Evolutionary conservation across 2,888 invertebrate genomes (phyloP), one percentile per base, ranked within the genome.

Genomic region (Eulithis testata): DNA sequence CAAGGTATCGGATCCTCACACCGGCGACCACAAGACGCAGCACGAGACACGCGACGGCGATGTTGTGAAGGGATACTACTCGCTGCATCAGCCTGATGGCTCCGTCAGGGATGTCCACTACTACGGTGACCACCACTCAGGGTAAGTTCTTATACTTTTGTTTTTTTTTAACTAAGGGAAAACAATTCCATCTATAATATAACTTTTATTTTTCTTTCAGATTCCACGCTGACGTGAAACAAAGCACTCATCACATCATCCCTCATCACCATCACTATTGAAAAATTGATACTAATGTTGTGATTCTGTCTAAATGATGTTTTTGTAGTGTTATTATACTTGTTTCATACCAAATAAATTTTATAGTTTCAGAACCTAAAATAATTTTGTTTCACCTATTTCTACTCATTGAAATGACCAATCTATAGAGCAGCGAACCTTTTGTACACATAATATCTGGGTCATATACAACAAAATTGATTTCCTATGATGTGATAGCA

Each of bases 11-110:
- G 93, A 93, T 76, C 87, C 85, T 36, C 90, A 92, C 77, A 94
- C 94, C 61, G 93, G 93, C 43, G 94, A 94, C 81, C 88, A 90
- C 81, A 90, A 90, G 81, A 85, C 86, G 43, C 89, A 89, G 71
- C 88, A 85, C 71, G 89, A 90, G 79, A 77, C 77, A 70, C 86
- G 89, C 63, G 86, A 90, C 57, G 89, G 88, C 4, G 88, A 89
- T 65, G 84, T 86, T 49, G 88, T 89, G 64, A 90, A 90, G 76
- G 94, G 94, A 40, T 73, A 65, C 71, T 76, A 76, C 70, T 66
- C 65, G 55, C 70, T 74, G 80, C 87, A 90, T 68, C 92, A 93
- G 73, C 76, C 78, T 62, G 82, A 91, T 60, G 91, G 93, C 27
- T 88, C 89, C 72, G 79, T 83, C 44, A 79, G 73, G 75, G 80